These are phyloP conservation scores for Atethmia centrago DNA, from an alignment of 2,888 invertebrate genomes.

Conservation along the genomic window DNA sequence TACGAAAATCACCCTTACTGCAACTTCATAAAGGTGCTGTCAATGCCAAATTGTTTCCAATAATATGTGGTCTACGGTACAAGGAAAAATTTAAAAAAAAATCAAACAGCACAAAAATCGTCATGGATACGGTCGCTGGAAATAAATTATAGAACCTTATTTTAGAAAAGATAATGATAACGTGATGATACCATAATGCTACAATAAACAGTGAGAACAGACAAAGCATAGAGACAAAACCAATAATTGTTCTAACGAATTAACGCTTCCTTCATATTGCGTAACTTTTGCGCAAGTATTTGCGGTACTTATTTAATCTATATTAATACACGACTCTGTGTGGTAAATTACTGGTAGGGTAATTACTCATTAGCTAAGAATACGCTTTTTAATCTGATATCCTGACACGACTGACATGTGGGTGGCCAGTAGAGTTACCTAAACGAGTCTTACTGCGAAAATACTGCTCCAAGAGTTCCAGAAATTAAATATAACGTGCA, in stretches of 20 bases:
- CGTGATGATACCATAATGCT: conserved; percentile 44
- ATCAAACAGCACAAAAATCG: neutral
- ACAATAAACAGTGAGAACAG: conserved; percentile 49
- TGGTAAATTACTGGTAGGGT: conserved; percentile 42
- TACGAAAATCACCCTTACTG: neutral
- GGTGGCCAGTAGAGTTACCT: conserved; percentile 1
- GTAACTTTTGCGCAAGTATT: conserved; percentile 51
- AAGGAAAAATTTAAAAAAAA: conserved; percentile 20
- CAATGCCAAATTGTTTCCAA: neutral
- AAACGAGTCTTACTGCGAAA: conserved; percentile 16
- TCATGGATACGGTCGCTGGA: neutral
- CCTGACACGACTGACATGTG: conserved; percentile 20
- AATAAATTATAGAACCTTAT: conserved; percentile 40
- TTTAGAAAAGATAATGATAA: conserved; percentile 46
- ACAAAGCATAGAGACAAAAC: conserved; percentile 50
- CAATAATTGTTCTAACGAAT: conserved; percentile 56
- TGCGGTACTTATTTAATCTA: conserved; percentile 45
- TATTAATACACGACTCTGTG: conserved; percentile 38
- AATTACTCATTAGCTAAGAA: conserved; percentile 54
- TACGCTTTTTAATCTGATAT: conserved; percentile 28
- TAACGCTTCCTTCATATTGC: conserved; percentile 57
- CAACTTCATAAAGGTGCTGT: neutral
- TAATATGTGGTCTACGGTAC: neutral
- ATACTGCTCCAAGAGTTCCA: neutral
- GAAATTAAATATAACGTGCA: neutral